Evolutionary conservation across 2,888 invertebrate species (phyloP).

Genomic region (Criorhina ranunculi): DNA sequence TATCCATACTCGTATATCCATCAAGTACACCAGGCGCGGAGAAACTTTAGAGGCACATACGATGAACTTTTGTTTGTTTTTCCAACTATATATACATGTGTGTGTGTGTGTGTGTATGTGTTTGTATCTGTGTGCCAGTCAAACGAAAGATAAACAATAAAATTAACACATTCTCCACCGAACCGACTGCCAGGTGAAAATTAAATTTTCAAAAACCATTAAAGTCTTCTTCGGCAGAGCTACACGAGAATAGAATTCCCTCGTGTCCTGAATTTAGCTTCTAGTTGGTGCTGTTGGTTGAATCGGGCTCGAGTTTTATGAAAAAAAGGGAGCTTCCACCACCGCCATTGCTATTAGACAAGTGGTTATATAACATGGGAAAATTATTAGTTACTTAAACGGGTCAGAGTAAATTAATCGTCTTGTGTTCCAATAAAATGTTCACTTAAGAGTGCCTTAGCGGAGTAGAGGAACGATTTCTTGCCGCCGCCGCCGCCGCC

Average conservation of each 20-base stretch:
- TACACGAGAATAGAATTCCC: background rate
- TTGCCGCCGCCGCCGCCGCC: conserved; percentile 3
- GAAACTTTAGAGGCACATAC: background rate
- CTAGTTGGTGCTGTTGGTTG: background rate
- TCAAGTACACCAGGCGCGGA: background rate
- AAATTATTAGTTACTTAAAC: conserved; percentile 53
- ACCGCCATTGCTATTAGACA: conserved; percentile 9
- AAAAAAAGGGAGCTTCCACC: background rate
- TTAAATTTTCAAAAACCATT: conserved; percentile 43
- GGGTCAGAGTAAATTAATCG: conserved; percentile 67
- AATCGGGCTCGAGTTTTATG: background rate
- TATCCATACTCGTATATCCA: conserved; percentile 39
- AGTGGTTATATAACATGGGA: conserved; percentile 42
- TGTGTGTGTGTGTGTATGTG: background rate
- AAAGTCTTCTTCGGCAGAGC: background rate
- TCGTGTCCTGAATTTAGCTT: conserved; percentile 15
- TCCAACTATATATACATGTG: conserved; percentile 13
- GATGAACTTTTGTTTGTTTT: conserved; percentile 42
- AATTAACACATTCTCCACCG: conserved; percentile 23
- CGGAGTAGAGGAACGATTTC: background rate
- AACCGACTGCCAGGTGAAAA: conserved; percentile 40
- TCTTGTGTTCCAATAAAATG: conserved; percentile 61
- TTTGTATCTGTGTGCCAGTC: conserved; percentile 20
- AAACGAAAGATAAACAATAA: conserved; percentile 47
- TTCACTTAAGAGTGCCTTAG: conserved; percentile 37